Base-by-base conservation (phyloP, 2,113 vertebrate genomes). In the Microtus richardsoni region DNA sequence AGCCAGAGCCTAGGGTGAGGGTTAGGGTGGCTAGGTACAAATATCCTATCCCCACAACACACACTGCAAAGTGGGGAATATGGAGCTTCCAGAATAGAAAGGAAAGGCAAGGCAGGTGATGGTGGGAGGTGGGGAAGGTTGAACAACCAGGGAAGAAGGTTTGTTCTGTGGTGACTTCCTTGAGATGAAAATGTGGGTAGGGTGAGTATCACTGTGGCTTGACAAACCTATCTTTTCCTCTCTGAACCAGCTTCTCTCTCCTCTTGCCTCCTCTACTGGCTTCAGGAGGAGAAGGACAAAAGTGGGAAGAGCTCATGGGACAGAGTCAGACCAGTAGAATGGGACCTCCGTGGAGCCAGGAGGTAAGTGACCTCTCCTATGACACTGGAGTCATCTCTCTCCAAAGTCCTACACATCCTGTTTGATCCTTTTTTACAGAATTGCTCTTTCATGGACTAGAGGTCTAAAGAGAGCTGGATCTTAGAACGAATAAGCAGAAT, bases 321-420 rank as follows among this genome's bases (percentile, higher is more conserved):
- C 71, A 9, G 39, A 88, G 41, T 13, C 26, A 1, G 47, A 54
- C 17, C 2, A 41, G 58, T n/a, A 83, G 41, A 79, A 91, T 91
- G 91, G 73, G n/a, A 7, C 39, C 88, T 62, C 17, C 60, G 47
- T 30, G 36, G 84, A 95, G 58, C 26, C 89, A 88, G 36, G 95
- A 97, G 96, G 97, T 98, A 87, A 92, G 96, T 85, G 80, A 33
- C 2, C 12, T 41, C 21, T 54, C 36, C 0, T 14, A 33, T 30
- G 75, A 41, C 24, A 13, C 5, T 47, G 16, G 28, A 0, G 22
- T 28, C 39, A 1, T 60, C 60, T 47, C 7, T 26, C 52, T 82
- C 54, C 28, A 17, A 78, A 4, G 4, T 41, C 41, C 54, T 36
- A 33, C 26, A 16, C 1, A 66, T 7, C 2, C 47, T 41, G 16